A percentile compares a stretch with the other conserved stretches of the same genome.
phyloP scores from a whole-genome alignment of 2,888 invertebrate genomes.

The Panorpa germanica region DNA sequence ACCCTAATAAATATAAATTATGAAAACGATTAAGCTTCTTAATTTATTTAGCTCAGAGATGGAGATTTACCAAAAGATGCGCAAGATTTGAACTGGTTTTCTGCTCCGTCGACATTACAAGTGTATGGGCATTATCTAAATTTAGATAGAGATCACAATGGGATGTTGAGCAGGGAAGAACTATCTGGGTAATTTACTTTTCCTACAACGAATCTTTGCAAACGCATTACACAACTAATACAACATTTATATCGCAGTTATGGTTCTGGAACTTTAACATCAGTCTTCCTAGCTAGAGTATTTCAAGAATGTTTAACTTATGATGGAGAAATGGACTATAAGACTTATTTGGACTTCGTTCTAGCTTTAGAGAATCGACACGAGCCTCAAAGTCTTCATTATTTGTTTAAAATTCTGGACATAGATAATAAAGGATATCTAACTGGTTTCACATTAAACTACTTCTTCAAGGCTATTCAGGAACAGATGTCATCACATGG shows the following conservation, averaged over 20 bases:
- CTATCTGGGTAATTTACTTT: slow-evolving; percentile 44
- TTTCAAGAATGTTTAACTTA: slow-evolving; percentile 93
- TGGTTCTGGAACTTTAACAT: slow-evolving; percentile 80
- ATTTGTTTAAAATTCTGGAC: slow-evolving; percentile 80
- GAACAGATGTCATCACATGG: slow-evolving; percentile 75
- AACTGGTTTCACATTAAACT: slow-evolving; percentile 79
- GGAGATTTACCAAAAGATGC: slow-evolving; percentile 66
- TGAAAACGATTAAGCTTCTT: slow-evolving; percentile 1
- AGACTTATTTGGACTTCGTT: slow-evolving; percentile 88
- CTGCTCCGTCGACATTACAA: slow-evolving; percentile 68
- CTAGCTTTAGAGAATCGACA: slow-evolving; percentile 80
- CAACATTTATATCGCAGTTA: slow-evolving; percentile 31
- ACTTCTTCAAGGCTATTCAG: slow-evolving; percentile 83
- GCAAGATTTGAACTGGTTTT: slow-evolving; percentile 83
- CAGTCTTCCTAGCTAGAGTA: slow-evolving; percentile 78
- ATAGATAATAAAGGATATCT: slow-evolving; percentile 74
- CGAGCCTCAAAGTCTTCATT: slow-evolving; percentile 81
- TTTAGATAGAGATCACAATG: slow-evolving; percentile 85
- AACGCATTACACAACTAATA: background rate
- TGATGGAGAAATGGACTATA: slow-evolving; percentile 92
- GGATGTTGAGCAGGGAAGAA: slow-evolving; percentile 85
- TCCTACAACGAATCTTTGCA: background rate
- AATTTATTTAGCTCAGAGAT: slow-evolving; percentile 42
- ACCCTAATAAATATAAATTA: background rate
- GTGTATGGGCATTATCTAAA: slow-evolving; percentile 91